phyloP scores from a whole-genome alignment of 2,797 vertebrate genomes.

The Propithecus perrieri region DNA sequence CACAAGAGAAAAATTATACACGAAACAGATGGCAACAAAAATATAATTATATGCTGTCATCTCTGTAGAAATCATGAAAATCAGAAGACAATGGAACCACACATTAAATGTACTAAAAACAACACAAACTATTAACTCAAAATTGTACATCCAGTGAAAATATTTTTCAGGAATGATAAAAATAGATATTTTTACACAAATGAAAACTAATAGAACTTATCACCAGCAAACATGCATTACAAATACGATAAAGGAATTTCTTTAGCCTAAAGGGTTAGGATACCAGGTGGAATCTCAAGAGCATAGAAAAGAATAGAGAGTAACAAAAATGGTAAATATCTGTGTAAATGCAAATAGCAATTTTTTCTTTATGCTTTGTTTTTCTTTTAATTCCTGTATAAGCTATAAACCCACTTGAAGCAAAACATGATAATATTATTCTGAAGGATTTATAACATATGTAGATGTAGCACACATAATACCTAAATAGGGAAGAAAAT shows the following conservation, averaged over 20 bases:
- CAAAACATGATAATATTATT: neutral
- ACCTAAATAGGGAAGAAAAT: neutral
- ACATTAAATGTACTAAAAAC: neutral
- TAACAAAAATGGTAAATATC: neutral
- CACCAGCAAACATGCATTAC: neutral
- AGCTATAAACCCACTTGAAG: too few species aligned
- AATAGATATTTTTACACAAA: neutral
- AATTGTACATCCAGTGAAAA: neutral
- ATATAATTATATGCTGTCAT: neutral
- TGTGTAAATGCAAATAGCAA: neutral
- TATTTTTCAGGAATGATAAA: neutral
- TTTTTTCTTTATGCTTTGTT: neutral
- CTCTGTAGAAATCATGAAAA: neutral
- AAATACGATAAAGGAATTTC: neutral
- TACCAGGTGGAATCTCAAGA: neutral
- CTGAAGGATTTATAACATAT: neutral
- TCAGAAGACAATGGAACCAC: neutral
- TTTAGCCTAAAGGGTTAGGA: neutral
- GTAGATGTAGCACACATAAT: neutral
- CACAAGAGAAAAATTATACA: neutral
- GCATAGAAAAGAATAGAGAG: neutral
- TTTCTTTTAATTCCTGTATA: neutral
- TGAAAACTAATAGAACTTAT: neutral
- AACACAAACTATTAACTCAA: neutral
- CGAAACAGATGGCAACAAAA: neutral